Percentiles rank a stretch among this genome's conserved stretches.
These are phyloP conservation scores for Tamias sibiricus DNA, from an alignment of 2,113 vertebrate species.

Conservation along the genomic window DNA sequence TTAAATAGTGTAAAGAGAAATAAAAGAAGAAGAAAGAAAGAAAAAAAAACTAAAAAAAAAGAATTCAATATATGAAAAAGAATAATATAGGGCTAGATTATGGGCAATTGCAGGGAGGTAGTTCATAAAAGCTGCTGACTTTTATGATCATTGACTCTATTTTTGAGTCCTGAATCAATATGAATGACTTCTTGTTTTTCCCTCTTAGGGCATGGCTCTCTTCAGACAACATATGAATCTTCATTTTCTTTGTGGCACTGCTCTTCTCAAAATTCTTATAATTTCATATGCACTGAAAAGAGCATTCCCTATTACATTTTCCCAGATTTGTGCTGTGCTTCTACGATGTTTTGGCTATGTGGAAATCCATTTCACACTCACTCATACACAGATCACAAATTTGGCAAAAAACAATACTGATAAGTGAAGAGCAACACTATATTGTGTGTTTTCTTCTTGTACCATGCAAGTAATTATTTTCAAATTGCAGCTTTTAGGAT, in stretches of 20 bases:
- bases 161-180: not conserved
- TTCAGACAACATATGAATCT: not conserved
- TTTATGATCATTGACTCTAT: not conserved
- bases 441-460: not conserved
- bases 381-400: not conserved
- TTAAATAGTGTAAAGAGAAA: not conserved
- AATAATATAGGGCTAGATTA: not conserved
- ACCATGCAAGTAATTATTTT: not conserved
- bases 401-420: not conserved
- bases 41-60: not conserved
- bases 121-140: not conserved
- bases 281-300: not conserved
- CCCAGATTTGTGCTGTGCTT: not conserved
- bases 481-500: not conserved
- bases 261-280: not conserved
- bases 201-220: not conserved
- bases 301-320: not conserved
- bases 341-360: not conserved
- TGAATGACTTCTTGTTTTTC: not conserved
- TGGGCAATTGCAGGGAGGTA: not conserved
- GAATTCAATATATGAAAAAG: not conserved
- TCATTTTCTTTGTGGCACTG: not conserved
- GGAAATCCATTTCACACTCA: not conserved
- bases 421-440: not conserved
- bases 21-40: not conserved